Percentiles rank a stretch among this genome's conserved stretches.
phyloP scores from a whole-genome alignment of 2,113 vertebrate genomes.

The Cyrtonyx montezumae region DNA sequence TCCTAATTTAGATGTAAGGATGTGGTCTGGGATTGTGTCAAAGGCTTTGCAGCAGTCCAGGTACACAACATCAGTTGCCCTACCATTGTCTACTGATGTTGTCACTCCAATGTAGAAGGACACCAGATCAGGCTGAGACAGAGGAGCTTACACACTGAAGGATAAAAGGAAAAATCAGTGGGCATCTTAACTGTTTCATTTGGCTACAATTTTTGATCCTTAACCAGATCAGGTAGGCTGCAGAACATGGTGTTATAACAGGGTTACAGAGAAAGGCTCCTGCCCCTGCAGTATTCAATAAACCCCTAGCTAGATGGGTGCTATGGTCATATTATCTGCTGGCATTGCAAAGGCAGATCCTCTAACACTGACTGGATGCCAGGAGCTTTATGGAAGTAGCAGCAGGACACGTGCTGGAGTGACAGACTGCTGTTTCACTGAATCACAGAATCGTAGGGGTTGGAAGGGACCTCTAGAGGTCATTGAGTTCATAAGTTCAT shows the following conservation, averaged over 20 bases:
- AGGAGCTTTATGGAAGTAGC: neutral
- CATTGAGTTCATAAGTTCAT: too few species aligned
- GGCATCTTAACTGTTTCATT: neutral
- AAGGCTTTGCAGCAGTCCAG: too few species aligned
- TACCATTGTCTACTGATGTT: too few species aligned
- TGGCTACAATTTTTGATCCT: neutral
- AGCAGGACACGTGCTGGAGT: neutral
- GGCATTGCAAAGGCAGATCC: neutral
- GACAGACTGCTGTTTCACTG: neutral
- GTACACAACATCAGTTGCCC: too few species aligned
- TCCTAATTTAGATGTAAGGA: too few species aligned
- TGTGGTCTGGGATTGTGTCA: too few species aligned
- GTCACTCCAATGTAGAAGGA: too few species aligned
- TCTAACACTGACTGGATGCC: neutral
- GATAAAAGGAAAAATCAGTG: neutral
- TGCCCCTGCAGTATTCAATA: accelerated
- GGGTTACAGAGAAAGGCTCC: neutral
- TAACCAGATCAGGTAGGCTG: neutral
- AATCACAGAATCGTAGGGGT: too few species aligned
- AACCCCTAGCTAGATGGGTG: neutral
- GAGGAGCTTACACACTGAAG: neutral
- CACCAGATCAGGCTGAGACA: neutral
- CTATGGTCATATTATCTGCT: neutral
- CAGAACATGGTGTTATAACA: neutral
- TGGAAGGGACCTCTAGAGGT: too few species aligned